Evolutionary conservation across 92 coral and sea anemone genomes (phyloP).

Genomic region (Parazoanthus darwini): DNA sequence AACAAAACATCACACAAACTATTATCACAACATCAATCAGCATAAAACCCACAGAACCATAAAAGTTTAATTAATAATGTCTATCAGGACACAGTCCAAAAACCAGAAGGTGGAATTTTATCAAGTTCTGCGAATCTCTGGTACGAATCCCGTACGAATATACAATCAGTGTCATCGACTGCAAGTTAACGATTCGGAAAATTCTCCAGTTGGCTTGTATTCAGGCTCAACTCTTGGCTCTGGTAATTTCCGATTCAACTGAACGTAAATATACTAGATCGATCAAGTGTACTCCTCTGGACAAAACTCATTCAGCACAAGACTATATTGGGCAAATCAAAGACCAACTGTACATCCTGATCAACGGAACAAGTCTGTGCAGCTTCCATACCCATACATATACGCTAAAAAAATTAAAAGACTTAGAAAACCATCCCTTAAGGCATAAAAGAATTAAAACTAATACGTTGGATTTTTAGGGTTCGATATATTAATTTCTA

Average conservation of each 20-base stretch:
- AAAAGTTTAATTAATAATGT: background rate
- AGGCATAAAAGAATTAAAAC: background rate
- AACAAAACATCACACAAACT: background rate
- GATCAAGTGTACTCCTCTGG: background rate
- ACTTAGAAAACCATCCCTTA: background rate
- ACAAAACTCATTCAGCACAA: background rate
- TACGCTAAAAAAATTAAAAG: background rate
- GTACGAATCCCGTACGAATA: background rate
- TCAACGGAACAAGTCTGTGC: background rate
- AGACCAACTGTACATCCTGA: background rate
- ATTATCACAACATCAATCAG: background rate
- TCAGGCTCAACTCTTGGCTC: background rate
- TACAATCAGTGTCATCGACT: background rate
- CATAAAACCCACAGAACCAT: slow-evolving; percentile 6
- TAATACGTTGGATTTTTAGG: background rate
- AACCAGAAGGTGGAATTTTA: background rate
- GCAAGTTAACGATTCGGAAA: background rate
- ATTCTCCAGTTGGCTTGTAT: background rate
- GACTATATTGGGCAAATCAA: background rate
- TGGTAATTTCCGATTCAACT: background rate
- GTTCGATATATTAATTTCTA: background rate
- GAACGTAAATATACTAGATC: background rate
- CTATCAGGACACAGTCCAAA: background rate
- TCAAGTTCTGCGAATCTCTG: background rate
- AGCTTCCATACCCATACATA: background rate